Evolutionary conservation across 2,797 vertebrate species (phyloP).

Genomic region (Poecilia gillii): DNA sequence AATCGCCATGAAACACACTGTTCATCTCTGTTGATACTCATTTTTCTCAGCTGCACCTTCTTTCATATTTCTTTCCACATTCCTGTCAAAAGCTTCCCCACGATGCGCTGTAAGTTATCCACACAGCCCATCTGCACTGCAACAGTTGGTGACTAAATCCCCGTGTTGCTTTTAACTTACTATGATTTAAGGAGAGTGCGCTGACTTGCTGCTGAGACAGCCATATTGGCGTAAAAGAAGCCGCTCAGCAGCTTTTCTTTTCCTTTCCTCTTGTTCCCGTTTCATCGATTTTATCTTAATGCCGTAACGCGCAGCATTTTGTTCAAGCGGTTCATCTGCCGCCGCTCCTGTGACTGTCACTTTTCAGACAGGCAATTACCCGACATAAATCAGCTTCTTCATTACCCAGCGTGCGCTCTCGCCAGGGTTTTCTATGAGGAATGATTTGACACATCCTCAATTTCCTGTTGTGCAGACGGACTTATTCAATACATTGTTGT

Average conservation of each 20-base stretch:
- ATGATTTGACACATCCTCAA: neutral
- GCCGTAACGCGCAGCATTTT: slow-evolving; percentile 1
- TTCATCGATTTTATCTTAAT: neutral
- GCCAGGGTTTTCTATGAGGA: neutral
- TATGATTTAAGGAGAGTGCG: slow-evolving; percentile 51
- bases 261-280: neutral
- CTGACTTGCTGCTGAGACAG: slow-evolving; percentile 40
- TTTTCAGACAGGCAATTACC: slow-evolving; percentile 4
- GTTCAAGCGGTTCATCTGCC: slow-evolving; percentile 8
- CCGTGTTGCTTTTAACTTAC: slow-evolving; percentile 45
- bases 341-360: neutral
- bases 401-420: neutral
- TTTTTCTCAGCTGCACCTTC: slow-evolving; percentile 24
- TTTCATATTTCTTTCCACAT: slow-evolving; percentile 7
- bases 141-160: slow-evolving; percentile 33
- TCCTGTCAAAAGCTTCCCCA: slow-evolving; percentile 29
- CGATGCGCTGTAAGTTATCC: slow-evolving; percentile 31
- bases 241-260: neutral
- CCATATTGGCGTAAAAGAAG: slow-evolving; percentile 6
- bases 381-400: neutral
- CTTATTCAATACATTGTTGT: neutral
- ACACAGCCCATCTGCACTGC: neutral
- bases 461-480: neutral
- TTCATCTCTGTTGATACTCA: slow-evolving; percentile 36
- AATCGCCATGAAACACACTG: slow-evolving; percentile 37